A percentile compares a stretch with the other conserved stretches of the same genome.
phyloP scores from a whole-genome alignment of 2,113 vertebrate species.

The Rhinolophus ferrumequinum region DNA sequence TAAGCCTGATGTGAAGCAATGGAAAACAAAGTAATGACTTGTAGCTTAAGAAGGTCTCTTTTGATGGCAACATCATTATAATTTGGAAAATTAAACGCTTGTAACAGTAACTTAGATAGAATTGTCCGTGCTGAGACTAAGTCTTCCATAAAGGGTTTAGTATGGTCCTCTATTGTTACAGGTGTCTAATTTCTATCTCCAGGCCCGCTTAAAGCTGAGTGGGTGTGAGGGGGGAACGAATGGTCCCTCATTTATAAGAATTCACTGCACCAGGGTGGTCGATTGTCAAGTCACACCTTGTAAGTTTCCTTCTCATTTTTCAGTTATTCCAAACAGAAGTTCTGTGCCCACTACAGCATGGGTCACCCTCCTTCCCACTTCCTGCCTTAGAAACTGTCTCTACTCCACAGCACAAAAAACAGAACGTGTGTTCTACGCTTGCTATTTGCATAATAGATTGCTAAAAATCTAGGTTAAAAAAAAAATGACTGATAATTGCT shows the following conservation, averaged over 20 bases:
- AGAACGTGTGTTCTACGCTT: background rate
- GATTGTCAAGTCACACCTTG: background rate
- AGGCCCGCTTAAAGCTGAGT: background rate
- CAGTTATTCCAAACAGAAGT: background rate
- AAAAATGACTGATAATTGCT: background rate
- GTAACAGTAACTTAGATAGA: background rate
- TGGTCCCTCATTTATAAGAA: background rate
- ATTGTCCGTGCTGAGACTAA: background rate
- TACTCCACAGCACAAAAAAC: background rate
- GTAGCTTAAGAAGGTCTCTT: background rate
- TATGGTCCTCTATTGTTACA: background rate
- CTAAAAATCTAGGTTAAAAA: background rate
- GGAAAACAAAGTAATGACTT: background rate
- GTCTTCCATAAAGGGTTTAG: background rate
- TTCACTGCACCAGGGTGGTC: background rate
- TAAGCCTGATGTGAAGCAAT: background rate
- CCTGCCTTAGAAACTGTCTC: background rate
- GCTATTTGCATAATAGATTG: background rate
- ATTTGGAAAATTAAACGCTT: background rate
- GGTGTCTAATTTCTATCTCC: background rate
- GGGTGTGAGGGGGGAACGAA: background rate
- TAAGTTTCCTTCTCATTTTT: background rate
- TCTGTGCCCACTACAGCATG: accelerated
- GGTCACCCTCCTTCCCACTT: background rate
- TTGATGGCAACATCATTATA: background rate